Percentiles rank a stretch among this genome's conserved stretches.
Evolutionary conservation across 1,140 invertebrate species (phyloP).

Genomic region (Drosophila yakuba): DNA sequence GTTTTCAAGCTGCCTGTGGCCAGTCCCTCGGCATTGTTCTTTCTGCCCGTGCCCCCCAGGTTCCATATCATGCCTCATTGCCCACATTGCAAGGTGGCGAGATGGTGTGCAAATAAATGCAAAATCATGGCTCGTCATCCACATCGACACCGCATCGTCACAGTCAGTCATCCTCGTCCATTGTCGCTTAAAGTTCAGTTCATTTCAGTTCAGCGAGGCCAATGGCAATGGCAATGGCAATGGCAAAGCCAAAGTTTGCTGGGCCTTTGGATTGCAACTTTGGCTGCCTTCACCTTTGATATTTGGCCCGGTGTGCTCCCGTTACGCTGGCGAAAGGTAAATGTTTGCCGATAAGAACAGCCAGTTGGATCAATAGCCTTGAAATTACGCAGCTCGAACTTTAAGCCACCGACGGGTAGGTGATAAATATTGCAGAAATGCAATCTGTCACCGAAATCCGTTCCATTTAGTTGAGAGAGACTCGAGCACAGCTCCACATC

Average conservation of each 20-base stretch:
- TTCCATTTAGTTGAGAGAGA: neutral
- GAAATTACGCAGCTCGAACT: constrained; percentile 8
- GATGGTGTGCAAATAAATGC: constrained; percentile 59
- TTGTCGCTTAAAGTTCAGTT: neutral
- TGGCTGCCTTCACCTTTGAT: constrained; percentile 30
- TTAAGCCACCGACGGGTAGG: neutral
- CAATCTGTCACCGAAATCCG: constrained; percentile 6
- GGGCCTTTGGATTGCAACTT: constrained; percentile 3
- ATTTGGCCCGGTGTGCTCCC: constrained; percentile 8
- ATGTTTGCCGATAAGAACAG: constrained; percentile 27
- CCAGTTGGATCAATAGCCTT: constrained; percentile 3
- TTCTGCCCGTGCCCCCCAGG: neutral
- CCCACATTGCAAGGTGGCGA: constrained; percentile 7
- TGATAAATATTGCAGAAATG: constrained; percentile 12
- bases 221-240: constrained; percentile 17
- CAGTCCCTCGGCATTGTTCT: constrained; percentile 19
- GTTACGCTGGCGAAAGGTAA: neutral
- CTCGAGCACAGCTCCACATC: neutral
- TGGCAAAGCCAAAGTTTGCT: constrained; percentile 30
- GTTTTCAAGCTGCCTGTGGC: constrained; percentile 14
- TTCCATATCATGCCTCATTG: constrained; percentile 45
- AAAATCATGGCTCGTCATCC: constrained; percentile 55
- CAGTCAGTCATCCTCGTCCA: constrained; percentile 23
- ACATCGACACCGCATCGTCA: constrained; percentile 13
- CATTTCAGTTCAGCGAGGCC: constrained; percentile 44